These are phyloP conservation scores for Petaurus breviceps DNA, from an alignment of 2,113 vertebrate genomes.

Conservation along the genomic window DNA sequence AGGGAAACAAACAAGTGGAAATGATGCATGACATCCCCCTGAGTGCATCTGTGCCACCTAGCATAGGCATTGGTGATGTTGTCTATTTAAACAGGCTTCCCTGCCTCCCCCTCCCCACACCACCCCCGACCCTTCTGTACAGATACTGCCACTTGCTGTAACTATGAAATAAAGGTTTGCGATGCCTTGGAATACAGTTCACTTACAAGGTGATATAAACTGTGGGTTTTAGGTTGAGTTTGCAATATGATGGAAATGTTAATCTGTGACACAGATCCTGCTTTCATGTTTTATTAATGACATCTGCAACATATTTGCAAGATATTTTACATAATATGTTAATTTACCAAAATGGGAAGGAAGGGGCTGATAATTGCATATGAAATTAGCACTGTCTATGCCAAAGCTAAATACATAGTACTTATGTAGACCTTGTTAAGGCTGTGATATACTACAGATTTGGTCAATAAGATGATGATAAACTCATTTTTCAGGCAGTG, in stretches of 20 bases:
- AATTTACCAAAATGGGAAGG: slow-evolving; percentile 53
- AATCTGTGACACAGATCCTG: slow-evolving; percentile 49
- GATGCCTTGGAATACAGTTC: neutral
- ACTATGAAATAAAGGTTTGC: neutral
- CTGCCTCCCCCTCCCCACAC: neutral
- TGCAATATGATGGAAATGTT: slow-evolving; percentile 70
- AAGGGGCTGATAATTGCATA: slow-evolving; percentile 13
- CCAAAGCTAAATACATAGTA: neutral
- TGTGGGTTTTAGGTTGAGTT: neutral
- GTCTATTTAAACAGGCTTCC: neutral
- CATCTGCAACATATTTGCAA: slow-evolving; percentile 64
- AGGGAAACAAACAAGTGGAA: neutral
- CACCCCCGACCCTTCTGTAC: neutral
- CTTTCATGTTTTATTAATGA: slow-evolving; percentile 79
- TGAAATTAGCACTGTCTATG: slow-evolving; percentile 2
- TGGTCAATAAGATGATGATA: slow-evolving; percentile 13
- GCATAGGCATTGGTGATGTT: neutral
- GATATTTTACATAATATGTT: slow-evolving; percentile 76
- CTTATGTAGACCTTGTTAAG: neutral
- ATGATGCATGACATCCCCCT: neutral
- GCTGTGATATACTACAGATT: slow-evolving; percentile 11
- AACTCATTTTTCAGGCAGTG: neutral
- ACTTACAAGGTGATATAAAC: neutral
- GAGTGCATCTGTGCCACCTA: neutral
- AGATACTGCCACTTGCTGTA: neutral